Evolutionary conservation across 2,797 vertebrate genomes (phyloP), one percentile per base, ranked within the genome.

Genomic region (Sphenodon punctatus): DNA sequence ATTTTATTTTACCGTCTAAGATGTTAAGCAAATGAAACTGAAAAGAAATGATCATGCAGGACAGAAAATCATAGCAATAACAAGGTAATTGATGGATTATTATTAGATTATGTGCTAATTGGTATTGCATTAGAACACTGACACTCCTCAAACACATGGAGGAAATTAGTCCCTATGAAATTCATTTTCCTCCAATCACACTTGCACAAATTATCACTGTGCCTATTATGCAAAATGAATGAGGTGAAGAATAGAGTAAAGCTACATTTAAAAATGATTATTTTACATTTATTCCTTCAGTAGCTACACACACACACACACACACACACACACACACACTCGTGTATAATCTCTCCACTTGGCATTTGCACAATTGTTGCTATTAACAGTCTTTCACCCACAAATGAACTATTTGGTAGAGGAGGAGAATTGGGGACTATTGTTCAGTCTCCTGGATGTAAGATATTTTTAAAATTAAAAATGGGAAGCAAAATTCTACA

Each of bases 391-490:
- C 67, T 77, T 81, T 81, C 70, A 67, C 27, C 85, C 65, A 53
- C 1, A 81, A n/a, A 1, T 71, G 58, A 78, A 76, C 4, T 4
- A 46, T 70, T 75, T 46, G 60, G 59, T n/a, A 8, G 8, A 0
- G 0, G 2, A 10, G 10, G 2, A 7, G 2, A 75, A 77, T 2
- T 2, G 5, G 30, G 53, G 16, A 7, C 45, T 61, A 5, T 16
- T 71, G 43, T 60, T 80, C 76, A 30, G 13, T 25, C 69, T 25
- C n/a, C 34, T 55, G 38, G 38, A 25, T 80, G 46, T 22, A 22
- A 78, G 80, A 89, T n/a, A 83, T 42, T 72, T 90, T 51, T 43
- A 63, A 27, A 69, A 79, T 85, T 75, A 70, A 77, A 81, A 83
- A 25, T 1, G 73, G 42, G 84, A 88, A 81, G 45, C 34, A 70